Base-by-base conservation (phyloP, 2,113 vertebrate genomes). In the Hippocampus abdominalis region DNA sequence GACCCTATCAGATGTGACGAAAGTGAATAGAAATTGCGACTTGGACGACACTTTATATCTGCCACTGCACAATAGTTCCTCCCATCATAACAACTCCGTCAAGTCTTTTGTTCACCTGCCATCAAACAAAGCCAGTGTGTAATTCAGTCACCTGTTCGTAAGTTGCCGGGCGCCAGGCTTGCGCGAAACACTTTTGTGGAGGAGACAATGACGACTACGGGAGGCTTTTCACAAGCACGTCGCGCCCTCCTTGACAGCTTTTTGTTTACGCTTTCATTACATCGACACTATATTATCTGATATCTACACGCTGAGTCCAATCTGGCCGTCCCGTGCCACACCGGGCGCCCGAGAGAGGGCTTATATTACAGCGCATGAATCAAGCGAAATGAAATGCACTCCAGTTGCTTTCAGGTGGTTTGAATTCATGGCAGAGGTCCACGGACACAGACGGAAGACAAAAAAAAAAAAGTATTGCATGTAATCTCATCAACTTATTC, bases 301-400 rank as follows among this genome's bases (percentile, higher is more conserved):
- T 86, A 87, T 88, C 87, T 93, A 90, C 90, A 89, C 93, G 90
- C 88, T 88, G 89, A 93, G 93, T 94, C 93, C 91, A 94, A 87
- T 93, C 93, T 93, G 83, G 40, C 91, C 85, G 93, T 93, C 83
- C 84, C 89, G 91, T 91, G 92, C 92, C 94, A 92, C 93, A 89
- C 81, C 57, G 90, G 94, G 93, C 95, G 94, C 93, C 77, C 89
- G 93, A 79, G 92, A 94, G 94, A 94, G 73, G 93, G 91, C 86
- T 95, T 94, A 94, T 93, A 94, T 96, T 96, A 93, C 93, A 93
- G 90, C 88, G 77, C 91, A 94, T 94, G 93, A 96, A 97, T 96
- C 94, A 95, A 94, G 1, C 90, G 90, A 96, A 96, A 95, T 94
- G 92, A 95, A 96, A 95, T 94, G 94, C 94, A 91, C 94, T 94